These are phyloP conservation scores for Dasyornis broadbenti DNA, from an alignment of 2,113 vertebrate species.

Conservation along the genomic window DNA sequence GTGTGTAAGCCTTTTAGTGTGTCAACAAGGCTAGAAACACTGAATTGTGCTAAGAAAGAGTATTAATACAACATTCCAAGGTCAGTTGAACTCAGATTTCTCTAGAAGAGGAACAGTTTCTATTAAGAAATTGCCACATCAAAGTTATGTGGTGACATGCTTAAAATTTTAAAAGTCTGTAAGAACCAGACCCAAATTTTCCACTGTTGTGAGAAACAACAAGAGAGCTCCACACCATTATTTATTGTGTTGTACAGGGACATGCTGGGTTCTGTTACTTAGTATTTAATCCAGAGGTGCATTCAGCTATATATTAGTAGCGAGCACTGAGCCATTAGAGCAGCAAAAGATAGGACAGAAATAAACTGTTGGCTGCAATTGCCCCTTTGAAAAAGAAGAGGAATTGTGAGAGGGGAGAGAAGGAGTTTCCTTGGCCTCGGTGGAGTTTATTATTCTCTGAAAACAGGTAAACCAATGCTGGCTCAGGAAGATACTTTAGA, in stretches of 20 bases:
- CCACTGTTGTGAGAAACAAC: not conserved
- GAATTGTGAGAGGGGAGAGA: not conserved
- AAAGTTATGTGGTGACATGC: not conserved
- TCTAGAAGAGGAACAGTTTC: not conserved
- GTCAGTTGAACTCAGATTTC: not conserved
- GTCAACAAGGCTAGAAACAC: not conserved
- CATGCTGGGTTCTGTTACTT: not conserved
- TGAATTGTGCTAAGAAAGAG: not conserved
- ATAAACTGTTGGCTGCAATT: not conserved
- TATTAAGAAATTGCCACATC: not conserved
- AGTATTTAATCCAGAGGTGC: conserved; percentile 1
- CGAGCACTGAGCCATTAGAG: not conserved
- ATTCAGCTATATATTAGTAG: not conserved
- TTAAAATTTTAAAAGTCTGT: not conserved
- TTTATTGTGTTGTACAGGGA: not conserved
- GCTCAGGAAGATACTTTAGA: conserved; percentile 56
- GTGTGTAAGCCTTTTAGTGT: not conserved
- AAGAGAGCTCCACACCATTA: not conserved
- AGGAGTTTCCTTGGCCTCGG: not conserved
- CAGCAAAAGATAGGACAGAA: not conserved
- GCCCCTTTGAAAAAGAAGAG: conserved; percentile 10
- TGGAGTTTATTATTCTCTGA: conserved; percentile 49
- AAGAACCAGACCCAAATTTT: not conserved
- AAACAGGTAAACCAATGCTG: conserved; percentile 53
- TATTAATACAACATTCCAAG: not conserved